Evolutionary conservation across 2,113 vertebrate genomes (phyloP).

Genomic region (Nymphicus hollandicus): DNA sequence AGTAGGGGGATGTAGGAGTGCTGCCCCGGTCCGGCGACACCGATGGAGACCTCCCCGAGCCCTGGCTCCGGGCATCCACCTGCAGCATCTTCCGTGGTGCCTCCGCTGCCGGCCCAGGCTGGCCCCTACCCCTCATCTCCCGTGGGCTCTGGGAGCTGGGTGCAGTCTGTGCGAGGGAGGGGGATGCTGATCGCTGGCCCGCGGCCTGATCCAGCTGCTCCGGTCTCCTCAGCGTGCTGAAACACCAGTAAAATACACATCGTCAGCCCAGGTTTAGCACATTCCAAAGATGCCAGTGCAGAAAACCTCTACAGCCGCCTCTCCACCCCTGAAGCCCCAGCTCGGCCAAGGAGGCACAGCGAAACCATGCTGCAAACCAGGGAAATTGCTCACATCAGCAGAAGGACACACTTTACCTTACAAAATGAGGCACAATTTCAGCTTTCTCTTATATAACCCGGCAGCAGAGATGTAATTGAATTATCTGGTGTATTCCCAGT

Average conservation of each 20-base stretch:
- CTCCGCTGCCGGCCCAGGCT: conserved; percentile 43
- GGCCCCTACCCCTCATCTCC: conserved; percentile 71
- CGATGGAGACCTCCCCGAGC: conserved; percentile 75
- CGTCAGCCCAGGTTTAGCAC: background rate
- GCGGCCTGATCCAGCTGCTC: conserved; percentile 69
- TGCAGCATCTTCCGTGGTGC: conserved; percentile 72
- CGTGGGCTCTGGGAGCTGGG: conserved; percentile 59
- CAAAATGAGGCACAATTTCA: background rate
- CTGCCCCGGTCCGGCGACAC: conserved; percentile 89
- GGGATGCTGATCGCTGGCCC: conserved; percentile 68
- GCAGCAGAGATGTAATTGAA: background rate
- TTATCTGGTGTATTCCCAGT: background rate
- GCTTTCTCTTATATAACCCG: background rate
- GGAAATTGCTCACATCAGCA: background rate
- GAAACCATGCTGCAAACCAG: background rate
- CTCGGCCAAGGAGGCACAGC: background rate
- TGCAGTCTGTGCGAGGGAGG: conserved; percentile 58
- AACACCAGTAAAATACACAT: conserved; percentile 50
- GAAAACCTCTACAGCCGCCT: background rate
- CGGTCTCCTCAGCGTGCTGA: conserved; percentile 71
- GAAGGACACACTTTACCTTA: background rate
- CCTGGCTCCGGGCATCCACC: conserved; percentile 75
- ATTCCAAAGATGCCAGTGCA: rapidly evolving
- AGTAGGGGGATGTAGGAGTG: conserved; percentile 93
- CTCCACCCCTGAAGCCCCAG: background rate